Percentiles rank a stretch among this genome's conserved stretches.
These are phyloP conservation scores for Zaprionus taronus DNA, from an alignment of 1,140 invertebrate genomes.

Conservation along the genomic window DNA sequence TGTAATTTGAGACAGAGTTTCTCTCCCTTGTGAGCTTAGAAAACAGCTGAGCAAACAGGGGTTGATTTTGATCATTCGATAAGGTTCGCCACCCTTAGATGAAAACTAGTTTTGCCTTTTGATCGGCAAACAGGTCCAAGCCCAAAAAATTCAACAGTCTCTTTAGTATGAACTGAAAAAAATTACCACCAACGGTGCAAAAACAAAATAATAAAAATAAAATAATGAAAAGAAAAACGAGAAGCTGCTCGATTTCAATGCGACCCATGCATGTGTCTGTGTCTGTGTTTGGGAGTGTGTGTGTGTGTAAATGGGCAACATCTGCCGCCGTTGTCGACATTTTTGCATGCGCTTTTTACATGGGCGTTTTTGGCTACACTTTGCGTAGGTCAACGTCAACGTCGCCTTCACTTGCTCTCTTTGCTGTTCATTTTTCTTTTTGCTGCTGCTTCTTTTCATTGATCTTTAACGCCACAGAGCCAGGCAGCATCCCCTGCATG, in stretches of 20 bases:
- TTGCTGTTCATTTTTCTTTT: conserved; percentile 7
- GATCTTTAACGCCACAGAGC: conserved; percentile 66
- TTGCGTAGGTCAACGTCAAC: conserved; percentile 74
- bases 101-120: conserved; percentile 65
- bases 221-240: conserved; percentile 21
- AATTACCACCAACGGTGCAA: conserved; percentile 76
- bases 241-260: conserved; percentile 73
- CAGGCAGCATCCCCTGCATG: conserved; percentile 62
- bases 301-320: conserved; percentile 64
- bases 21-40: conserved; percentile 10
- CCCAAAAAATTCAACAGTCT: conserved; percentile 56
- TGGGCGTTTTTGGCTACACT: conserved; percentile 66
- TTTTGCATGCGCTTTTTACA: conserved; percentile 74
- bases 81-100: conserved; percentile 55
- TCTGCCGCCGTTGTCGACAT: conserved; percentile 70
- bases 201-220: conserved; percentile 48
- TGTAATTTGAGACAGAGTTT: conserved; percentile 54
- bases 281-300: conserved; percentile 3
- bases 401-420: conserved; percentile 22
- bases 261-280: conserved; percentile 14
- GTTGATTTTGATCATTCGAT: conserved; percentile 16
- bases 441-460: conserved; percentile 66
- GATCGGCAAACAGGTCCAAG: conserved; percentile 65
- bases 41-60: conserved; percentile 68
- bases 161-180: conserved; percentile 46